Evolutionary conservation across 2,888 invertebrate species (phyloP), one percentile per base, ranked within the genome.

Genomic region (Drosophila falleni): DNA sequence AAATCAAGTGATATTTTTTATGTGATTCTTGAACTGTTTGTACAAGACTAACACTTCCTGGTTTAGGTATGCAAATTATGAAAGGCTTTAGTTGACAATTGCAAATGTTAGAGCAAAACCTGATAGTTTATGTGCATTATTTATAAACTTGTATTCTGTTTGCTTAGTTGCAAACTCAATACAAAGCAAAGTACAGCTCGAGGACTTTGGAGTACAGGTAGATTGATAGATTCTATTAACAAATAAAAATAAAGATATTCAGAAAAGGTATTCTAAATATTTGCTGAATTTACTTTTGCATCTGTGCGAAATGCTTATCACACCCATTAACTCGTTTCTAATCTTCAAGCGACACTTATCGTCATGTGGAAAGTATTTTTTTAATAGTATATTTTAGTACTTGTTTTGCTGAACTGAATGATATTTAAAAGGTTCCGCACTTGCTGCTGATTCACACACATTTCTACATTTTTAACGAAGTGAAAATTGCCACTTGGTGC

Each of bases 401-500:
- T 49, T 49, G 42, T 15, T 23, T 15, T 39, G 19, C 23, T 31
- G 13, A 37, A 16, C 49, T 51, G 41, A 60, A 54, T 46, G 46
- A 44, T 51, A 58, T 39, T 50, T 39, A 44, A 63, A 39, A 50
- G 41, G 37, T 51, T 11, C 23, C 29, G 47, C 68, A 58, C 33
- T 58, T 49, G 46, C 47, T 44, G 33, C 67, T 56, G 44, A 55
- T 49, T 59, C 16, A 37, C 44, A 54, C 41, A 54, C 41, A 60
- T 51, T 73, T 64, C 13, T 51, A 35, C 53, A 56, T 64, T 62
- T 78, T 68, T 59, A 82, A 68, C 76, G 69, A 82, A 73, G 86
- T 81, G 81, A 79, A 86, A 79, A 85, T 74, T 68, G 62, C 86
- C 81, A 85, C 76, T 69, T 77, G 80, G 64, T 75, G 35, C 31